Evolutionary conservation across 1,140 invertebrate species (phyloP).

Genomic region (Drosophila nigromelanica): DNA sequence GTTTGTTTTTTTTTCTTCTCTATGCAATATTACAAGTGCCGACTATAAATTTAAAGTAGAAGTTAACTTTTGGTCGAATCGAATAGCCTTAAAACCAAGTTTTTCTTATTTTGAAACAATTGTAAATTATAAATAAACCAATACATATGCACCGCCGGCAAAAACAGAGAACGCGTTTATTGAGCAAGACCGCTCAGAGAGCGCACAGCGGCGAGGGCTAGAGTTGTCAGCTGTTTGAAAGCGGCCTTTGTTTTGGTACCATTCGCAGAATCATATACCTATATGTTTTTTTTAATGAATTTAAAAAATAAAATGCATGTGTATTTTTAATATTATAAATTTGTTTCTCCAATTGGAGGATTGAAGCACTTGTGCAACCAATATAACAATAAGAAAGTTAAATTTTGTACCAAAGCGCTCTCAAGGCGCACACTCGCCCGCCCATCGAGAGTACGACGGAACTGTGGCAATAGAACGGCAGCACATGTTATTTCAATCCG

Average conservation of each 20-base stretch:
- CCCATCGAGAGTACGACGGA: constrained; percentile 26
- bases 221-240: constrained; percentile 51
- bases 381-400: background rate
- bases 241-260: background rate
- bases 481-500: constrained; percentile 3
- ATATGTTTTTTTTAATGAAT: too few relatives aligned
- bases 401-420: background rate
- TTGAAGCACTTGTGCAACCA: background rate
- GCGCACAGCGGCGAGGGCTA: background rate
- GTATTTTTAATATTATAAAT: too few relatives aligned
- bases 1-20: background rate
- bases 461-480: constrained; percentile 25
- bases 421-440: constrained; percentile 31
- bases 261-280: background rate
- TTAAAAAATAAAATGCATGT: too few relatives aligned
- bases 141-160: constrained; percentile 66
- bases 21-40: too few relatives aligned
- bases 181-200: constrained; percentile 21
- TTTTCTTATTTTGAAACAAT: constrained; percentile 32
- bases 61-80: background rate
- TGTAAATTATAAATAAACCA: constrained; percentile 75
- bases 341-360: too few relatives aligned
- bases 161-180: constrained; percentile 62
- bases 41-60: background rate
- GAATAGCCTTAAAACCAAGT: background rate